Conservation (phyloP, 2,888 invertebrate species). For the Asteroscopus sphinx region DNA sequence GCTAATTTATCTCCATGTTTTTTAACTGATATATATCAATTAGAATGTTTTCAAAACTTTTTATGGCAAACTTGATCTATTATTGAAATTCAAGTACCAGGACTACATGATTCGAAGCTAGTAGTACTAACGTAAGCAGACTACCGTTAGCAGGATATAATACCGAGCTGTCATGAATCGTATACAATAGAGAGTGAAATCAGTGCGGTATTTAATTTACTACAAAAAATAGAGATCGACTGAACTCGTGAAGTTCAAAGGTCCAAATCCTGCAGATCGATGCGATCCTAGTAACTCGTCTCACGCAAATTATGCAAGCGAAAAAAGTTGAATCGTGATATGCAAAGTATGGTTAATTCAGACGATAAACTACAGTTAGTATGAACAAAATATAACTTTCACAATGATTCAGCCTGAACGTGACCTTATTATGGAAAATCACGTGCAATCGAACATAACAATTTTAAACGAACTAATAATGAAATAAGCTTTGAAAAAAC, state of each 20-base stretch:
- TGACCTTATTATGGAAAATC: slow-evolving; percentile 59
- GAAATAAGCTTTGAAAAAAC: slow-evolving; percentile 53
- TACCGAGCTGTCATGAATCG: slow-evolving; percentile 30
- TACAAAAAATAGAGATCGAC: slow-evolving; percentile 40
- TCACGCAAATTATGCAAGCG: slow-evolving; percentile 30
- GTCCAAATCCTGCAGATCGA: slow-evolving; percentile 24
- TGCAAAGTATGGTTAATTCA: slow-evolving; percentile 2
- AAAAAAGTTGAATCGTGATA: slow-evolving; percentile 18
- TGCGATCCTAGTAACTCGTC: slow-evolving; percentile 38
- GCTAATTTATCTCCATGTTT: neutral
- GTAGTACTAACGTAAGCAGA: slow-evolving; percentile 33
- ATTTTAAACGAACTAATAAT: slow-evolving; percentile 41
- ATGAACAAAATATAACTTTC: slow-evolving; percentile 45
- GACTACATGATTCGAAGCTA: slow-evolving; percentile 26
- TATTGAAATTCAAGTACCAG: slow-evolving; percentile 28
- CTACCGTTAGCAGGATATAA: slow-evolving; percentile 26
- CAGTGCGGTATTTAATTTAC: slow-evolving; percentile 10
- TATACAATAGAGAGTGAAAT: slow-evolving; percentile 35
- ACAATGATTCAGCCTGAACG: slow-evolving; percentile 58
- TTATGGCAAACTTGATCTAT: slow-evolving; percentile 26
- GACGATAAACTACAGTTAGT: slow-evolving; percentile 19
- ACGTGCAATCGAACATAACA: slow-evolving; percentile 53
- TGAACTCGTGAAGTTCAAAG: slow-evolving; percentile 24
- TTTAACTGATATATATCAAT: no score
- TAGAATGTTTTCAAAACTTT: slow-evolving; percentile 2